These are phyloP conservation scores for Condylura cristata DNA, from an alignment of 2,113 vertebrate genomes.

Conservation along the genomic window DNA sequence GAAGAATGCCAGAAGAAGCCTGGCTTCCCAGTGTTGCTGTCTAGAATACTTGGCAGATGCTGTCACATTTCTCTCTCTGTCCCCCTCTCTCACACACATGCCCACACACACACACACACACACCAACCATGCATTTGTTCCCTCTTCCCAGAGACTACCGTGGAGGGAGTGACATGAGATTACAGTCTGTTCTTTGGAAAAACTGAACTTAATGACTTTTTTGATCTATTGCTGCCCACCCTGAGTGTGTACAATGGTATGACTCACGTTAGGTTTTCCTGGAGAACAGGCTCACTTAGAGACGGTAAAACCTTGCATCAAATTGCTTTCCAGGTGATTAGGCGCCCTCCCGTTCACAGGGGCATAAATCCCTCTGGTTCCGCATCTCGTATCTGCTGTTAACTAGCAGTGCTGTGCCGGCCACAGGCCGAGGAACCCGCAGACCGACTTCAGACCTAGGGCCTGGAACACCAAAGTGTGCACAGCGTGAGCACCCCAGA, in stretches of 20 bases:
- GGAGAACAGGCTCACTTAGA: conserved; percentile 33
- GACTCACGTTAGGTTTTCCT: not conserved
- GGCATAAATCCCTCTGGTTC: not conserved
- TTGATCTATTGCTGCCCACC: not conserved
- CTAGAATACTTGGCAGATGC: not conserved
- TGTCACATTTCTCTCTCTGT: too few relatives aligned
- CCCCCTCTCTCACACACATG: not conserved
- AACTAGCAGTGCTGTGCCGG: not conserved
- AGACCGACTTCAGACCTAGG: not conserved
- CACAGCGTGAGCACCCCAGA: not conserved
- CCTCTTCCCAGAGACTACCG: not conserved
- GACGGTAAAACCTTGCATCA: conserved; percentile 39
- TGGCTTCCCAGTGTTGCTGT: not conserved
- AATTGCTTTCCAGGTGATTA: conserved; percentile 28
- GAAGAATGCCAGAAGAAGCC: not conserved
- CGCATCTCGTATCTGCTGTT: not conserved
- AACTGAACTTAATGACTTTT: not conserved
- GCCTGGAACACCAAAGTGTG: fast-evolving
- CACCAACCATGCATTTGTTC: not conserved
- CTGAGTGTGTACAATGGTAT: not conserved
- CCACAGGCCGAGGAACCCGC: not conserved
- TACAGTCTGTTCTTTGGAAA: not conserved
- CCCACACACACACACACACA: not conserved
- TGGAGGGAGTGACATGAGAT: not conserved
- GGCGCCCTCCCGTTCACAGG: not conserved